These are phyloP conservation scores for Cosmia pyralina DNA, from an alignment of 2,888 invertebrate species.

Conservation along the genomic window DNA sequence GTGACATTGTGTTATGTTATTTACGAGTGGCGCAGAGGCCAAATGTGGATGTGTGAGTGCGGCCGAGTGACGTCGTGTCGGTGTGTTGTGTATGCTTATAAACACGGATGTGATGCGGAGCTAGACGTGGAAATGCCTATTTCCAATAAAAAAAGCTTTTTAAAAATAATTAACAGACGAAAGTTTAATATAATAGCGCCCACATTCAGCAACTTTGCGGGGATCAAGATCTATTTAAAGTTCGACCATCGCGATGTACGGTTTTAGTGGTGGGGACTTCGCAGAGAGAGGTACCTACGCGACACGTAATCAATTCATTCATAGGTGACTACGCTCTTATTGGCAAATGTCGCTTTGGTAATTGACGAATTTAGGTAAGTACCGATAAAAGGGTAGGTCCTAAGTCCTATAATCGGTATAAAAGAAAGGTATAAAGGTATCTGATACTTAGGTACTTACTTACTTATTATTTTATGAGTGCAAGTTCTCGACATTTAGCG, in stretches of 20 bases:
- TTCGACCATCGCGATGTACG: conserved; percentile 85
- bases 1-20: conserved; percentile 70
- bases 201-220: conserved; percentile 74
- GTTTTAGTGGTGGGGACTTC: conserved; percentile 74
- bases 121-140: conserved; percentile 69
- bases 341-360: conserved; percentile 25
- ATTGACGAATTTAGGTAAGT: conserved; percentile 25
- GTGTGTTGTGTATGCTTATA: conserved; percentile 80
- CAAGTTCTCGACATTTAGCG: conserved; percentile 38
- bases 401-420: background rate
- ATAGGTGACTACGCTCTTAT: conserved; percentile 60
- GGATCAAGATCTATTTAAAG: conserved; percentile 81
- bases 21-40: conserved; percentile 83
- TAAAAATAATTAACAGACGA: conserved; percentile 24
- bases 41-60: conserved; percentile 78
- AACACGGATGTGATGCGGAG: conserved; percentile 80
- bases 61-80: conserved; percentile 83
- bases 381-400: conserved; percentile 7
- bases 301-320: conserved; percentile 72
- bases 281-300: conserved; percentile 48
- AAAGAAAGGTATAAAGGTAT: background rate
- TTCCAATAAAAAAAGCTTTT: conserved; percentile 62
- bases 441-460: background rate
- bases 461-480: conserved; percentile 11
- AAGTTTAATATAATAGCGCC: conserved; percentile 48